Conservation (phyloP, 2,888 invertebrate species). For the Hoplodrina blanda region DNA sequence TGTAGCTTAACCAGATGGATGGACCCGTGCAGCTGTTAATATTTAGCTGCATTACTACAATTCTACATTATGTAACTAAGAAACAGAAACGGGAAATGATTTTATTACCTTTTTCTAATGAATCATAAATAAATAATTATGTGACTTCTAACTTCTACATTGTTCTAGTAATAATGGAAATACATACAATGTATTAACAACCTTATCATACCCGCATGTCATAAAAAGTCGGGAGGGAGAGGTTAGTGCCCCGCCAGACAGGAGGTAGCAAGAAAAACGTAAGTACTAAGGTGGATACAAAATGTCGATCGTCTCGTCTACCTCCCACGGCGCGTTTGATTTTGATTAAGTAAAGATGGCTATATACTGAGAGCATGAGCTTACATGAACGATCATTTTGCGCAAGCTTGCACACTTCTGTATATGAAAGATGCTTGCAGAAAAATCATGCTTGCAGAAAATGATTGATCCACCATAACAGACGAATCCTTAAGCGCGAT, state of each 20-base stretch:
- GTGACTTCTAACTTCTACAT: conserved; percentile 35
- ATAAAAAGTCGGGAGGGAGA: conserved; percentile 28
- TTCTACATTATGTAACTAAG: conserved; percentile 5
- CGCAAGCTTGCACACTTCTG: background rate
- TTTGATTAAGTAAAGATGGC: background rate
- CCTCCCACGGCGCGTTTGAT: background rate
- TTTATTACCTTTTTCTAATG: conserved; percentile 33
- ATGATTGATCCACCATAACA: too few relatives aligned
- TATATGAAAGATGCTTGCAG: background rate
- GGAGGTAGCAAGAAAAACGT: conserved; percentile 12
- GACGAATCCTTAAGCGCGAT: too few relatives aligned
- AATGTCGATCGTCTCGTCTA: conserved; percentile 16
- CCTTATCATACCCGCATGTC: conserved; percentile 43
- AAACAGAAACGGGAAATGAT: conserved; percentile 23
- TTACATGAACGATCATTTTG: background rate
- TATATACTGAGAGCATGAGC: background rate
- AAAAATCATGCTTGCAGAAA: background rate
- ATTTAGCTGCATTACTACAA: background rate
- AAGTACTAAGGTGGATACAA: background rate
- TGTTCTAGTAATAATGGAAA: conserved; percentile 42
- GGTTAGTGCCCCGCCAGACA: conserved; percentile 49
- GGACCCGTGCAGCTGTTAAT: too few relatives aligned
- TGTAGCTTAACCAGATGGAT: too few relatives aligned
- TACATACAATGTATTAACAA: conserved; percentile 19
- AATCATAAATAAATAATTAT: conserved; percentile 30